Conservation (phyloP, 2,797 vertebrate genomes). For the Eulemur albifrons region DNA sequence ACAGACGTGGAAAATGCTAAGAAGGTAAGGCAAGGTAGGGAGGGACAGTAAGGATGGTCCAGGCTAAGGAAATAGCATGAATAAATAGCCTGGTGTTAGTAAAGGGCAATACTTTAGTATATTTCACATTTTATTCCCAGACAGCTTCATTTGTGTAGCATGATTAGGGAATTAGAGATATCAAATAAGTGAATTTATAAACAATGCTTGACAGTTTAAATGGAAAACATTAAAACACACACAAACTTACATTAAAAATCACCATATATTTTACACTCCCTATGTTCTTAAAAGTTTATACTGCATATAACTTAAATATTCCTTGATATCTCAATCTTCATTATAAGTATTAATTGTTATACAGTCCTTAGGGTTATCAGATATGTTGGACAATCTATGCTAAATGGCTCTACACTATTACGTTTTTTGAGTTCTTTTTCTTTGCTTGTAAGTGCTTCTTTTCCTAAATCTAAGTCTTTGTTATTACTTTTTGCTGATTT, state of each 20-base stretch:
- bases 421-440: background rate
- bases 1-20: background rate
- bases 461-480: conserved; percentile 17
- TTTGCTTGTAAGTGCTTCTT: background rate
- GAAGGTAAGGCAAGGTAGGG: no score
- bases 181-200: conserved; percentile 4
- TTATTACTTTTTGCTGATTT: background rate
- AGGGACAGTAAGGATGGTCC: background rate
- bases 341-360: background rate
- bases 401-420: background rate
- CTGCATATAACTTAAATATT: background rate
- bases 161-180: background rate
- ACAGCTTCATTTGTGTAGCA: background rate
- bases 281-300: background rate
- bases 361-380: background rate
- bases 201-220: background rate
- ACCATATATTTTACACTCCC: background rate
- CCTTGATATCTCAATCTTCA: background rate
- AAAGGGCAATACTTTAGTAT: background rate
- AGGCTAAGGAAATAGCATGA: background rate
- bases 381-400: background rate
- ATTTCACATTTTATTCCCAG: background rate
- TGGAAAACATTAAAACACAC: conserved; percentile 17
- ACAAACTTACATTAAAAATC: background rate
- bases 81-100: background rate